Conservation (phyloP, 2,888 invertebrate species). For the Thera britannica region DNA sequence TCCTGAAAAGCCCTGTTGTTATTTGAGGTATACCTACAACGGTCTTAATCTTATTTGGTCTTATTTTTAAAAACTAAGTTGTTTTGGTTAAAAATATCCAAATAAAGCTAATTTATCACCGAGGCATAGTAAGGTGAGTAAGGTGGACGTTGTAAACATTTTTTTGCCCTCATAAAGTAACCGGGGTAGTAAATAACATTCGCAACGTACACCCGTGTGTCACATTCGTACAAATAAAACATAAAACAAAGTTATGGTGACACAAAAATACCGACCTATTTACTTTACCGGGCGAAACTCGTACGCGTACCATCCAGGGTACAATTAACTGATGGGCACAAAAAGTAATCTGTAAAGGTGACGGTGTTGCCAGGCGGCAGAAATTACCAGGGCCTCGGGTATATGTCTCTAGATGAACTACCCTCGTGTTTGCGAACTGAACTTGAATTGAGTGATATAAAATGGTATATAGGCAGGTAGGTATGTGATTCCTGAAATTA, state of each 20-base stretch:
- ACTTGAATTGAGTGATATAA: too few relatives aligned
- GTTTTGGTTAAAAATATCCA: too few relatives aligned
- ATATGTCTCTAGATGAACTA: slow-evolving; percentile 25
- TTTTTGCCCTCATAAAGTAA: background rate
- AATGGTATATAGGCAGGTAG: too few relatives aligned
- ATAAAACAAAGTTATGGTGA: slow-evolving; percentile 21
- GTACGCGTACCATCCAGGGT: slow-evolving; percentile 37
- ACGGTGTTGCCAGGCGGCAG: slow-evolving; percentile 12
- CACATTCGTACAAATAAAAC: slow-evolving; percentile 15
- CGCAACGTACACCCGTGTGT: background rate
- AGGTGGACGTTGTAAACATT: background rate
- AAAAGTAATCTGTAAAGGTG: slow-evolving; percentile 44
- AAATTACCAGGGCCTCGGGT: slow-evolving; percentile 31
- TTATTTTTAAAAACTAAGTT: too few relatives aligned
- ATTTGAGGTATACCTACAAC: too few relatives aligned
- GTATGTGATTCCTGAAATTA: background rate
- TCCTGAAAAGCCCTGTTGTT: too few relatives aligned
- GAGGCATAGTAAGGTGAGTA: too few relatives aligned
- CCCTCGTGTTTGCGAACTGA: slow-evolving; percentile 8
- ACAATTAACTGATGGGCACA: slow-evolving; percentile 39
- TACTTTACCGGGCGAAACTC: slow-evolving; percentile 22
- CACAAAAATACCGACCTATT: slow-evolving; percentile 18
- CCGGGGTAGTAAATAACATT: slow-evolving; percentile 7
- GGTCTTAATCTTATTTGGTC: too few relatives aligned
- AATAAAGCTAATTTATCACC: too few relatives aligned